A percentile compares a stretch with the other conserved stretches of the same genome.
Conservation (phyloP, 2,113 vertebrate species). For the Zosterops borbonicus region DNA sequence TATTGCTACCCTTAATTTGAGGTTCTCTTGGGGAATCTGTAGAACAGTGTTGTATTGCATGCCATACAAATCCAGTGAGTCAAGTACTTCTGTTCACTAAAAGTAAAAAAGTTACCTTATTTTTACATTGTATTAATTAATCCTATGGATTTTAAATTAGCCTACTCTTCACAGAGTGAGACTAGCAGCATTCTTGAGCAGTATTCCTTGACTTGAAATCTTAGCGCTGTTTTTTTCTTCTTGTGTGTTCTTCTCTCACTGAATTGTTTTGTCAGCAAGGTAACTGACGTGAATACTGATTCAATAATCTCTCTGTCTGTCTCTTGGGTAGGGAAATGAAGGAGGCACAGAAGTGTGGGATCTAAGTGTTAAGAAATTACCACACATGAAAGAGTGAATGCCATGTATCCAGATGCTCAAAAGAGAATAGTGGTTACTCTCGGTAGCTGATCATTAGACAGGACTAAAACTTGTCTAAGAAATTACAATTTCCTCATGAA, state of each 20-base stretch:
- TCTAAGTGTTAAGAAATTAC: neutral
- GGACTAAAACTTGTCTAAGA: neutral
- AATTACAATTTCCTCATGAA: neutral
- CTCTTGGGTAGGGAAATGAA: neutral
- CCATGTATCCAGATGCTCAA: neutral
- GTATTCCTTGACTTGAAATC: neutral
- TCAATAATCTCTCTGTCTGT: neutral
- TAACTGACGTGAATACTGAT: neutral
- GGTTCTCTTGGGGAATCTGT: neutral
- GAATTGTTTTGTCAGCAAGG: neutral
- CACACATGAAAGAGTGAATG: neutral
- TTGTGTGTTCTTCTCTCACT: neutral
- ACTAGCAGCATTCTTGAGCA: neutral
- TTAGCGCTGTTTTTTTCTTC: neutral
- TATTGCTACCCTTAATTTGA: neutral
- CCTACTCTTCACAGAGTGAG: neutral
- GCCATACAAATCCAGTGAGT: neutral
- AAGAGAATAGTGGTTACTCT: neutral
- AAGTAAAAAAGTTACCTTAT: neutral
- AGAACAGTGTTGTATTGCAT: neutral
- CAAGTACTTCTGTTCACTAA: neutral
- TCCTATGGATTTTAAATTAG: neutral
- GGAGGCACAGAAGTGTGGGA: neutral
- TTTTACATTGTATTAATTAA: neutral
- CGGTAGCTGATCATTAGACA: neutral